phyloP scores from a whole-genome alignment of 2,797 vertebrate species.

The Anableps anableps region DNA sequence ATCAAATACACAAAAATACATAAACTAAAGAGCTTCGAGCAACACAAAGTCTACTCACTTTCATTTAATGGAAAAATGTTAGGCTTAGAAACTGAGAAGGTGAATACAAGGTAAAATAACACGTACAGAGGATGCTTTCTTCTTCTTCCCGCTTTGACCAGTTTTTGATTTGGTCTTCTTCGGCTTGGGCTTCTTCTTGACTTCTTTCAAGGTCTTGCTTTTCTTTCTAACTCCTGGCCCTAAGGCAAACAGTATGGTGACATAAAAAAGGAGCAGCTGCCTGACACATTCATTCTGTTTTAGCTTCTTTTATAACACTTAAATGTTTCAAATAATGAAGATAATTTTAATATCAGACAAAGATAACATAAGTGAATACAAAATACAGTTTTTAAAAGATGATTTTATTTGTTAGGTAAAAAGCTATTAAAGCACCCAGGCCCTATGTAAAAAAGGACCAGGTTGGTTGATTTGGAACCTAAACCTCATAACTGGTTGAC shows the following conservation, averaged over 20 bases:
- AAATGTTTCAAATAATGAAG: background rate
- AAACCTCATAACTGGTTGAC: background rate
- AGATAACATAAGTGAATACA: background rate
- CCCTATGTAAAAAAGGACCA: background rate
- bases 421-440: too few relatives aligned
- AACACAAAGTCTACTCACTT: conserved; percentile 21
- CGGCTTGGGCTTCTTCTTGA: conserved; percentile 93
- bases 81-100: background rate
- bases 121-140: conserved; percentile 94
- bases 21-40: conserved; percentile 36
- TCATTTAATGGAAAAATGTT: conserved; percentile 24
- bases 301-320: background rate
- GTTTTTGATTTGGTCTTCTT: conserved; percentile 95
- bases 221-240: conserved; percentile 94
- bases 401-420: background rate
- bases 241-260: conserved; percentile 53
- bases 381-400: background rate
- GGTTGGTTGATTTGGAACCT: too few relatives aligned
- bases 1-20: conserved; percentile 20
- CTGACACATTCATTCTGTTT: background rate
- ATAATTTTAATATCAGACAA: background rate
- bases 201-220: conserved; percentile 88
- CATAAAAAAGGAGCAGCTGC: background rate
- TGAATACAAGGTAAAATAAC: conserved; percentile 4
- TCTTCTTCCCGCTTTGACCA: conserved; percentile 91